These are phyloP conservation scores for Dasyornis broadbenti DNA, from an alignment of 2,113 vertebrate species.

Conservation along the genomic window DNA sequence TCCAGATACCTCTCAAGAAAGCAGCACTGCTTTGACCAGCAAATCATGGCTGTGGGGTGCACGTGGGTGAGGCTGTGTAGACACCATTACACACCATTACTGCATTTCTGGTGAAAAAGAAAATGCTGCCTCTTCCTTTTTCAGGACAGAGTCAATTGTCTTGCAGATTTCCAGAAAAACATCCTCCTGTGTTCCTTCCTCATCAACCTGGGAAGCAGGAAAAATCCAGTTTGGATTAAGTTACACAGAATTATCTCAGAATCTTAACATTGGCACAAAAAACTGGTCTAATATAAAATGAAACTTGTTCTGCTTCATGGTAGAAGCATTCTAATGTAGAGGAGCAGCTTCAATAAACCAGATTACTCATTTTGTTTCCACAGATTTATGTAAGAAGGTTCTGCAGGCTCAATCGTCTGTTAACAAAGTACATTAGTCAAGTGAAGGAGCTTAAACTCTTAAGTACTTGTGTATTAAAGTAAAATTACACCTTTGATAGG, in stretches of 20 bases:
- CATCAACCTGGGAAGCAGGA: slow-evolving; percentile 80
- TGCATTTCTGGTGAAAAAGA: not conserved
- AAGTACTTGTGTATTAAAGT: not conserved
- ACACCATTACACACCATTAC: not conserved
- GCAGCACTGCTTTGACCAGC: slow-evolving; percentile 36
- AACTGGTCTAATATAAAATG: not conserved
- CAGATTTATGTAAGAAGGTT: not conserved
- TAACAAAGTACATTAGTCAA: not conserved
- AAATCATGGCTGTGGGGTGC: not conserved
- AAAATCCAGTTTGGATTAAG: not conserved
- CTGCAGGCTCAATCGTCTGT: not conserved
- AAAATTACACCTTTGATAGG: not conserved
- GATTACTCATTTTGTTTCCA: not conserved
- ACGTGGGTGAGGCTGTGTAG: not conserved
- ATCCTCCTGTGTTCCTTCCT: slow-evolving; percentile 83
- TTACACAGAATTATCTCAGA: not conserved
- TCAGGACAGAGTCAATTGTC: slow-evolving; percentile 78
- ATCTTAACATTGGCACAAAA: not conserved
- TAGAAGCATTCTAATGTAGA: not conserved
- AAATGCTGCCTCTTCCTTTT: slow-evolving; percentile 8
- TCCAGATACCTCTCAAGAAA: slow-evolving; percentile 31
- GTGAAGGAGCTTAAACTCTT: not conserved
- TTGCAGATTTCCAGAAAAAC: slow-evolving; percentile 86
- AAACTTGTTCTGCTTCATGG: not conserved
- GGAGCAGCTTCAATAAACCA: not conserved